A percentile compares a stretch with the other conserved stretches of the same genome.
Conservation (phyloP, 2,888 invertebrate genomes). For the Platerodrilus igneus region DNA sequence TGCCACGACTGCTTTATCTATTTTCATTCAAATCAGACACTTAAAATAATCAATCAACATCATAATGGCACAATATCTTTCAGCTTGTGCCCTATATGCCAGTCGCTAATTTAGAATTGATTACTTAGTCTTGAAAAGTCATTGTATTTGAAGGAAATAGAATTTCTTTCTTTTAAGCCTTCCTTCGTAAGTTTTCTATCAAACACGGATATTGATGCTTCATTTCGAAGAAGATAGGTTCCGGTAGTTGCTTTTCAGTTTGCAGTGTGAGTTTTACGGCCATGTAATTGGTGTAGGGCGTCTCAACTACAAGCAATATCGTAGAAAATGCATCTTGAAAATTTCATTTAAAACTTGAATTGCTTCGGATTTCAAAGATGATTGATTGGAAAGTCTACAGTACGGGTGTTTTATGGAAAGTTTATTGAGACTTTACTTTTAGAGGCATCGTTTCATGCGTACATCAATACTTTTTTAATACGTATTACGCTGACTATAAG, state of each 20-base stretch:
- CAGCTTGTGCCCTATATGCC: too few relatives aligned
- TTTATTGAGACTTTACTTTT: conserved; percentile 25
- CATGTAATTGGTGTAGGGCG: conserved; percentile 27
- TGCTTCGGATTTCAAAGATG: conserved; percentile 27
- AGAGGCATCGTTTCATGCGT: conserved; percentile 22
- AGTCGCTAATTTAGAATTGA: too few relatives aligned
- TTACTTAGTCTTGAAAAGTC: too few relatives aligned
- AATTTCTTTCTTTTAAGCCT: conserved; percentile 16
- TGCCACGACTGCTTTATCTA: too few relatives aligned
- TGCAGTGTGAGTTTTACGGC: conserved; percentile 28
- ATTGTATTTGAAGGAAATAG: neutral
- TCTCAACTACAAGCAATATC: conserved; percentile 29
- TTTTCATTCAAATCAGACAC: too few relatives aligned
- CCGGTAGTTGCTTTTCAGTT: conserved; percentile 24
- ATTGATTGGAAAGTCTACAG: conserved; percentile 25
- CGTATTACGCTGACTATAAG: conserved; percentile 16
- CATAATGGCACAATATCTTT: too few relatives aligned
- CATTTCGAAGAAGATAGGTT: conserved; percentile 23
- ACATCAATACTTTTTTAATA: conserved; percentile 23
- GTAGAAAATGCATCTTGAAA: conserved; percentile 29
- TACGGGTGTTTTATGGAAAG: conserved; percentile 24
- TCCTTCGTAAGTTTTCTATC: conserved; percentile 17
- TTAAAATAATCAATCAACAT: too few relatives aligned
- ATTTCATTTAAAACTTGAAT: conserved; percentile 32
- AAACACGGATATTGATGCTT: conserved; percentile 27